Conservation (phyloP, 2,888 invertebrate species). For the Plebejus melissa region DNA sequence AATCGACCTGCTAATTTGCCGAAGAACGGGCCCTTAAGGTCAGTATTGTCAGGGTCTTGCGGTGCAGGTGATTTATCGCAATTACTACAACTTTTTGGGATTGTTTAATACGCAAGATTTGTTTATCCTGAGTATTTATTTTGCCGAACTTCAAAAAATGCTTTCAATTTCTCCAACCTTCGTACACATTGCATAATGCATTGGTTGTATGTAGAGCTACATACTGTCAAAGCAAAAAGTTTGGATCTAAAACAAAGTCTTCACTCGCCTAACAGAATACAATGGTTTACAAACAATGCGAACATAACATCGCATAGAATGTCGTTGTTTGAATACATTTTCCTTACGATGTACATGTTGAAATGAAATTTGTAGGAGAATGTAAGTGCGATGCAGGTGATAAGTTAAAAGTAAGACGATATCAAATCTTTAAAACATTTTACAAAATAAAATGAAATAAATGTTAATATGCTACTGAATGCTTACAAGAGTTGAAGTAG, state of each 20-base stretch:
- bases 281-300: conserved; percentile 59
- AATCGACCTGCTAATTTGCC: not conserved
- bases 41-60: not conserved
- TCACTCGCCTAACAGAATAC: conserved; percentile 37
- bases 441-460: not conserved
- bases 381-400: not conserved
- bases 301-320: conserved; percentile 49
- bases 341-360: conserved; percentile 1
- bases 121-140: not conserved
- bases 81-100: not conserved
- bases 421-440: not conserved
- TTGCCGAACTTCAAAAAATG: not conserved
- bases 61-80: not conserved
- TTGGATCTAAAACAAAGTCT: conserved; percentile 28
- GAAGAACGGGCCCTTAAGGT: not conserved
- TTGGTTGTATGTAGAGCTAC: not conserved
- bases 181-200: not conserved
- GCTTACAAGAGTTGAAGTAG: not conserved
- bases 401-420: not conserved
- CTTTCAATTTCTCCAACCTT: not conserved
- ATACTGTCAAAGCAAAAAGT: conserved; percentile 11
- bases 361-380: not conserved
- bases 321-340: conserved; percentile 54
- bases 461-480: not conserved
- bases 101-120: not conserved